These are phyloP conservation scores for Diglossa brunneiventris DNA, from an alignment of 2,113 vertebrate species.

Conservation along the genomic window DNA sequence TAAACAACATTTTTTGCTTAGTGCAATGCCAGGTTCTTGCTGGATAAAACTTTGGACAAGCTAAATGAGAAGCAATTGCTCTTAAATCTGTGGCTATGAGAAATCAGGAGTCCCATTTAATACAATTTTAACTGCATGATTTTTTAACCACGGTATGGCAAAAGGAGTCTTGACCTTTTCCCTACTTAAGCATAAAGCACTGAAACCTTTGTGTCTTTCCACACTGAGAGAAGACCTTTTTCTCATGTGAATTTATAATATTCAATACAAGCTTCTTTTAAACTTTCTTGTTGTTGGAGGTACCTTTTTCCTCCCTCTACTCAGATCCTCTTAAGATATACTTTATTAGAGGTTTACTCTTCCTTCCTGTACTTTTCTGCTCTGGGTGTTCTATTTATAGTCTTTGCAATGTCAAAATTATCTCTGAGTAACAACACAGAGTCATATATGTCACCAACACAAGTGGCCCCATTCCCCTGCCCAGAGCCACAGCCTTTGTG, in stretches of 20 bases:
- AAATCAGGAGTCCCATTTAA: background rate
- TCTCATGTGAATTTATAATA: background rate
- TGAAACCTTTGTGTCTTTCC: background rate
- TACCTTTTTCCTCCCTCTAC: background rate
- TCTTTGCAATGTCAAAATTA: background rate
- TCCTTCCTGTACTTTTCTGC: constrained; percentile 29
- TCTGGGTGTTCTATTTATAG: background rate
- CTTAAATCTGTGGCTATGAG: background rate
- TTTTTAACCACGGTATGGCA: background rate
- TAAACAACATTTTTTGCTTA: background rate
- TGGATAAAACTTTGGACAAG: background rate
- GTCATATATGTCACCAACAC: background rate
- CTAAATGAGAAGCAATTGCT: background rate
- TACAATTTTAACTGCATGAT: background rate
- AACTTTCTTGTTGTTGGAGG: background rate
- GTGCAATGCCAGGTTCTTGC: background rate
- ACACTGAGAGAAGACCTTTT: background rate
- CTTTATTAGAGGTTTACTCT: constrained; percentile 25
- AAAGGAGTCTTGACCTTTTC: background rate
- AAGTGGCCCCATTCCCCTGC: background rate
- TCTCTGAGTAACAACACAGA: background rate
- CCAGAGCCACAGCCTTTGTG: background rate
- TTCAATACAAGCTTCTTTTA: background rate
- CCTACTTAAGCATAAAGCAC: background rate
- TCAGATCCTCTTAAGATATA: background rate